Evolutionary conservation across 1,140 invertebrate genomes (phyloP).

Genomic region (Formica exsecta): DNA sequence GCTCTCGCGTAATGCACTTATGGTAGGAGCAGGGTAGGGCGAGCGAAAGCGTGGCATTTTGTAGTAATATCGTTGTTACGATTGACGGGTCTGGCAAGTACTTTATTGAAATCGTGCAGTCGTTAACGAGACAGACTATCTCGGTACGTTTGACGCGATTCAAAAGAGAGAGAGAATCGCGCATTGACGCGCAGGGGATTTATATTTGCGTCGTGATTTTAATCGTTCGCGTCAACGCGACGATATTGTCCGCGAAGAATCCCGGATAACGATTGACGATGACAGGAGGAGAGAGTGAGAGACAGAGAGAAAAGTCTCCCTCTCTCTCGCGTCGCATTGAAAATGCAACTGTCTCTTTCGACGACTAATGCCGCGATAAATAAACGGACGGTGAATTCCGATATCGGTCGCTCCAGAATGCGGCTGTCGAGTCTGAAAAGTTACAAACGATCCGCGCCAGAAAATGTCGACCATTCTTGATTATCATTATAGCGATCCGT

Average conservation of each 20-base stretch:
- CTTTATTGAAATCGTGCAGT: constrained; percentile 59
- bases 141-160: constrained; percentile 49
- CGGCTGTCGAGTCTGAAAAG: constrained; percentile 53
- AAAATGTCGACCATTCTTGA: constrained; percentile 20
- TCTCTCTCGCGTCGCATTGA: constrained; percentile 30
- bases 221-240: constrained; percentile 61
- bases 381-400: constrained; percentile 45
- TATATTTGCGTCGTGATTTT: constrained; percentile 61
- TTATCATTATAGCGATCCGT: constrained; percentile 40
- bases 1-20: constrained; percentile 58
- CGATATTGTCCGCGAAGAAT: constrained; percentile 64
- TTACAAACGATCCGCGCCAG: constrained; percentile 35
- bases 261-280: constrained; percentile 62
- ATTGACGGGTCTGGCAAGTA: constrained; percentile 55
- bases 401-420: constrained; percentile 38
- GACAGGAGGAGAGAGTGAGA: constrained; percentile 23
- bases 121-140: constrained; percentile 55
- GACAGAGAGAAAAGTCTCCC: too few species aligned
- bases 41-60: constrained; percentile 51
- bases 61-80: constrained; percentile 64
- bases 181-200: constrained; percentile 55
- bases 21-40: constrained; percentile 24
- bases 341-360: constrained; percentile 60
- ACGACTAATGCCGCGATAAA: constrained; percentile 61
- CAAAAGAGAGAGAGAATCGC: constrained; percentile 39